Base-by-base conservation (phyloP, 2,888 invertebrate species). In the Cephalotes varians region DNA sequence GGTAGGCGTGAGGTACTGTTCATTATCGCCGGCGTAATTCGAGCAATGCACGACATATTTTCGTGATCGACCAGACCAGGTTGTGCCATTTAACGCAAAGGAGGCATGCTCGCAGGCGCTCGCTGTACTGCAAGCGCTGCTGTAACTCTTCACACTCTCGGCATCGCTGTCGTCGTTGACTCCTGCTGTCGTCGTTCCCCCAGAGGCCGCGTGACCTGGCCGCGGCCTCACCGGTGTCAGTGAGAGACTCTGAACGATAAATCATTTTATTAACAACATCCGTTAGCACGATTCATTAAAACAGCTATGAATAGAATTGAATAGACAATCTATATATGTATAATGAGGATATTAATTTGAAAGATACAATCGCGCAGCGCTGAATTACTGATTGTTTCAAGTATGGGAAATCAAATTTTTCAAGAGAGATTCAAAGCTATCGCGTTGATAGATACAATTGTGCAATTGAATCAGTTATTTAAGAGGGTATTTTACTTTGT, bases 41-140 rank as follows among this genome's bases (percentile, higher is more conserved):
- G 97, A 97, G 94, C 98, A 98, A 94, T 98, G 98, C 69, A 98
- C 96, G 84, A 98, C 97, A 94, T 97, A 98, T 90, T 97, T 97
- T 95, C 92, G 89, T 15, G 93, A 93, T 71, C 93, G 89, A 76
- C 95, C 96, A 37, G 95, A 95, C 94, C 95, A 96, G 62, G 96
- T 96, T 80, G 96, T 96, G 65, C 96, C 96, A 91, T 96, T 96
- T 84, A 96, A 96, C 85, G 97, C 97, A 85, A 98, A 97, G 94
- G 97, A 97, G 40, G 97, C 97, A 93, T 98, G 98, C 94, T 98
- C 98, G 92, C 98, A 97, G 21, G 97, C 97, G 72, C 97, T 97
- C 86, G 97, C 97, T 83, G 97, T 97, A 90, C 97, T 97, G 90
- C 94, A 94, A 86, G 96, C 96, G 94, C 97, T 97, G 85, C 97